A percentile compares a stretch with the other conserved stretches of the same genome.
These are phyloP conservation scores for Otolemur garnettii DNA, from an alignment of 2,113 vertebrate species.

Conservation along the genomic window DNA sequence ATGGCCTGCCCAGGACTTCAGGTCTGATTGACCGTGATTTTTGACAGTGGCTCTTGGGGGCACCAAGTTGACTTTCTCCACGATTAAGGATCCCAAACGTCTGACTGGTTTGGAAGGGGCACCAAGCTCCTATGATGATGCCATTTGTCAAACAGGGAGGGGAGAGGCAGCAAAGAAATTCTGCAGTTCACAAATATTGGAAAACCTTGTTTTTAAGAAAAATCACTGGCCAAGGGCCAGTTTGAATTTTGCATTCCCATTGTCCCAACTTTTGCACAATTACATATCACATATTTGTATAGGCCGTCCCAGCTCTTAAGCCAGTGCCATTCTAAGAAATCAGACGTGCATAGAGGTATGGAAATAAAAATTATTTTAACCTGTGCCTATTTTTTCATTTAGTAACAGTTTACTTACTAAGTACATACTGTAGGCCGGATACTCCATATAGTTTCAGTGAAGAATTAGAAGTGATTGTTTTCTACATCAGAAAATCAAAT, in stretches of 20 bases:
- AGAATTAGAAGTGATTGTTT: slow-evolving; percentile 46
- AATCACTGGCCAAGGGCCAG: background rate
- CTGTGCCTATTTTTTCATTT: slow-evolving; percentile 2
- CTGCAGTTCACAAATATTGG: slow-evolving; percentile 31
- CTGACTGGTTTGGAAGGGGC: background rate
- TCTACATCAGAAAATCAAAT: slow-evolving; percentile 58
- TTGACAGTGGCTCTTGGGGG: background rate
- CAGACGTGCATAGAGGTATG: background rate
- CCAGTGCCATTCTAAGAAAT: background rate
- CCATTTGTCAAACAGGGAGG: background rate
- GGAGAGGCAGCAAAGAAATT: background rate
- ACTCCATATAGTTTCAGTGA: background rate
- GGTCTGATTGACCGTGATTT: background rate
- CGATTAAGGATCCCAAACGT: background rate
- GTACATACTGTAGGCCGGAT: background rate
- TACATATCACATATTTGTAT: background rate
- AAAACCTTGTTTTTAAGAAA: slow-evolving; percentile 28
- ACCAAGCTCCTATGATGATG: background rate
- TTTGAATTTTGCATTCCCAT: background rate
- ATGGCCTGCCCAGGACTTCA: background rate
- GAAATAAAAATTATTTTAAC: background rate
- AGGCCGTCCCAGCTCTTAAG: background rate
- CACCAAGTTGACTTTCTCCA: background rate
- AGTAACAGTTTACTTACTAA: background rate
- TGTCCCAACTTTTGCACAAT: background rate